These are phyloP conservation scores for Varanus salvator DNA, from an alignment of 2,113 vertebrate genomes.

Conservation along the genomic window DNA sequence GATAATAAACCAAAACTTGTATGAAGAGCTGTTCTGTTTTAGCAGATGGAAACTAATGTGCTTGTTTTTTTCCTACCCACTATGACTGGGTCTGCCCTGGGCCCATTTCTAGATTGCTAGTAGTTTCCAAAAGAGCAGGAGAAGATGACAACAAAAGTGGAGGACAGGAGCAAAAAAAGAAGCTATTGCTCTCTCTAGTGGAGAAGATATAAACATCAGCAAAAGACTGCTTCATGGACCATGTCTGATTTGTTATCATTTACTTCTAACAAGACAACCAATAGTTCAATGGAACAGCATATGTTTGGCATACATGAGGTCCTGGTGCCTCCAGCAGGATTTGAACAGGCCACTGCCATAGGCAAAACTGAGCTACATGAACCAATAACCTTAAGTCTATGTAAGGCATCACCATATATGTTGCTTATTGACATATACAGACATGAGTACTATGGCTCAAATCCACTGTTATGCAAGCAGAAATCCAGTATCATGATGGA, in stretches of 20 bases:
- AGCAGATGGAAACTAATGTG: too few relatives aligned
- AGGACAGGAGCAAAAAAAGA: neutral
- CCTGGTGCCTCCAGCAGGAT: neutral
- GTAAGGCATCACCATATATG: neutral
- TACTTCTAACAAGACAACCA: accelerated
- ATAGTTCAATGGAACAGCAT: accelerated
- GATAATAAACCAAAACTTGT: neutral
- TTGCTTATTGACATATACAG: neutral
- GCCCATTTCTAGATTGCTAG: neutral
- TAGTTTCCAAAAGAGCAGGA: too few relatives aligned
- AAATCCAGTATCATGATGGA: too few relatives aligned
- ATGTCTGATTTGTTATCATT: neutral
- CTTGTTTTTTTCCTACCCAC: neutral
- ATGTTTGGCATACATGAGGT: neutral
- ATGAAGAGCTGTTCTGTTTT: neutral
- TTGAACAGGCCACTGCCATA: neutral
- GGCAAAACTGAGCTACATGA: neutral
- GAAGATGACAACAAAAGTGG: neutral
- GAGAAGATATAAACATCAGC: neutral
- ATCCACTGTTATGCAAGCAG: too few relatives aligned
- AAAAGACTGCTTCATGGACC: neutral
- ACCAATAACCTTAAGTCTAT: neutral
- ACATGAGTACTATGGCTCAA: too few relatives aligned
- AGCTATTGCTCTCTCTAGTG: neutral
- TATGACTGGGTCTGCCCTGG: neutral